These are phyloP conservation scores for Dryococelus australis DNA, from an alignment of 2,888 invertebrate species.

Conservation along the genomic window DNA sequence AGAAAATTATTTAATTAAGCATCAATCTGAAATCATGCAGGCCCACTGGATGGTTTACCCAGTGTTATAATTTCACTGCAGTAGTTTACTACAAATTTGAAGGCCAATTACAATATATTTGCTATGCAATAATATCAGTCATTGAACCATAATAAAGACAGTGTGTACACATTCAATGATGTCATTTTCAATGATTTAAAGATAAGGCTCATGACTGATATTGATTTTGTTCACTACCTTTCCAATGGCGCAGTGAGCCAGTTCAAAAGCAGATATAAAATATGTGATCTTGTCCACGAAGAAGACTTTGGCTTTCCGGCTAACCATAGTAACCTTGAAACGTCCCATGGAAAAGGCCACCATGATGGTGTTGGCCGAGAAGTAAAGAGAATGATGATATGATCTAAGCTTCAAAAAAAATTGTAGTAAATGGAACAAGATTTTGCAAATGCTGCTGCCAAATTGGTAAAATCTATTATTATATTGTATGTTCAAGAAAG, in stretches of 20 bases:
- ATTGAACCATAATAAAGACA: not conserved
- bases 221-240: no score
- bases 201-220: not conserved
- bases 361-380: slow-evolving; percentile 2
- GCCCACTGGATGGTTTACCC: no score
- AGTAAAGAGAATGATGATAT: not conserved
- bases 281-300: not conserved
- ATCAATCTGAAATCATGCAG: no score
- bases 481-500: not conserved
- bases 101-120: not conserved
- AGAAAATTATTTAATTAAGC: no score
- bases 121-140: not conserved
- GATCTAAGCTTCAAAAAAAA: not conserved
- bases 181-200: not conserved
- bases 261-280: no score
- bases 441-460: not conserved
- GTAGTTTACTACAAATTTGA: not conserved
- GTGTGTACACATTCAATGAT: not conserved
- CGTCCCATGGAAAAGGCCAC: not conserved
- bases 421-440: not conserved
- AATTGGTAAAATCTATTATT: not conserved
- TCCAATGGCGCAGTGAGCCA: no score
- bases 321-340: not conserved
- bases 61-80: no score
- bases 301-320: slow-evolving; percentile 4